Percentiles rank a stretch among this genome's conserved stretches.
Evolutionary conservation across 2,797 vertebrate species (phyloP).

Genomic region (Dermochelys coriacea): DNA sequence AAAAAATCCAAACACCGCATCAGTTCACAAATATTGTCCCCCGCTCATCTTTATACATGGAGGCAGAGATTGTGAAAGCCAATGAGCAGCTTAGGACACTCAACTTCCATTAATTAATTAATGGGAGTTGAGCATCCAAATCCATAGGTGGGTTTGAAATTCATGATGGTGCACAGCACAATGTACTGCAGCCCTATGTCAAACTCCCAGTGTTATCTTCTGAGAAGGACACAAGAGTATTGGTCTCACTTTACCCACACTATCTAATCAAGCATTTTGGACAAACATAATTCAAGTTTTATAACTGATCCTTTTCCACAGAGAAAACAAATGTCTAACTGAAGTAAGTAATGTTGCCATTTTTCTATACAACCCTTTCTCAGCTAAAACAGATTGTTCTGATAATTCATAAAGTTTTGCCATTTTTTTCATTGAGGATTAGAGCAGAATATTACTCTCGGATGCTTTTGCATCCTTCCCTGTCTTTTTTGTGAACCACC

Average conservation of each 20-base stretch:
- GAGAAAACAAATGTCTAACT: background rate
- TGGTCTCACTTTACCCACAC: background rate
- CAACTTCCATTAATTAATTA: no score
- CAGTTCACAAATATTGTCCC: background rate
- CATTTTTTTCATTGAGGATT: background rate
- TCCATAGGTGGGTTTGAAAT: no score
- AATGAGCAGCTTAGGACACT: background rate
- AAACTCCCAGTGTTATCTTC: background rate
- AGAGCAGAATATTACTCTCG: accelerated
- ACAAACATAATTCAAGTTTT: background rate
- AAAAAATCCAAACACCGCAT: background rate
- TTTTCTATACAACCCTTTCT: background rate
- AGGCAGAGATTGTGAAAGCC: background rate
- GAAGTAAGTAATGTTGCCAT: background rate
- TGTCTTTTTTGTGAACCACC: background rate
- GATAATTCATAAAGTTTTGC: background rate
- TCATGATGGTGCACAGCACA: no score
- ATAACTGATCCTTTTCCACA: no score
- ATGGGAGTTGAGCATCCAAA: no score
- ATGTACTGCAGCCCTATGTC: background rate
- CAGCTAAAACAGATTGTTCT: background rate
- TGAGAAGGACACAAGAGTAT: background rate
- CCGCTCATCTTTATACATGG: background rate
- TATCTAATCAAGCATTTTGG: background rate
- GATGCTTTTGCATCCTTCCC: background rate